Evolutionary conservation across 2,888 invertebrate genomes (phyloP).

Genomic region (Kryphioiulus occultus): DNA sequence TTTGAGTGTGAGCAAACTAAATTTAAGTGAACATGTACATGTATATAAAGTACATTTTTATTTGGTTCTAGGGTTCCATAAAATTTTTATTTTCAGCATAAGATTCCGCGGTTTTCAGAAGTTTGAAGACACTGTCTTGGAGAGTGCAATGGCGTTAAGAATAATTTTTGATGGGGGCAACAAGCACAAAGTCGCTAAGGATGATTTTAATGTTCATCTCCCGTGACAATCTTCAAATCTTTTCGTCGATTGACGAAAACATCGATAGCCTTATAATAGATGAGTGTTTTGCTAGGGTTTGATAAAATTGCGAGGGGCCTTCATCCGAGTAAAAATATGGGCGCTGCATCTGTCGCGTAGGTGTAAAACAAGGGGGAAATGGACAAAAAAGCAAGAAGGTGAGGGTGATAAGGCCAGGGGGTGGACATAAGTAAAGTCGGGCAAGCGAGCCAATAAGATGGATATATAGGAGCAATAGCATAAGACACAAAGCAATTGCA

Average conservation of each 20-base stretch:
- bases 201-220: neutral
- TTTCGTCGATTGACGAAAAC: too few species aligned
- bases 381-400: slow-evolving; percentile 12
- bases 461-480: slow-evolving; percentile 35
- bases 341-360: neutral
- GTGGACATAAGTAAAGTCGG: slow-evolving; percentile 32
- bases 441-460: slow-evolving; percentile 35
- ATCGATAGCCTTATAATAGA: neutral
- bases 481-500: slow-evolving; percentile 35
- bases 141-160: too few species aligned
- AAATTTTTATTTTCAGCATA: too few species aligned
- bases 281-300: neutral
- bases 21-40: too few species aligned
- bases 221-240: neutral
- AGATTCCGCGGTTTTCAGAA: too few species aligned
- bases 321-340: neutral
- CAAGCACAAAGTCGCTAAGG: neutral
- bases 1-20: too few species aligned
- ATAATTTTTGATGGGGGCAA: neutral
- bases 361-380: slow-evolving; percentile 39
- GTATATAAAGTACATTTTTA: too few species aligned
- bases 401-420: slow-evolving; percentile 35
- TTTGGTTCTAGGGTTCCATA: too few species aligned
- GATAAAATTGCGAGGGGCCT: neutral
- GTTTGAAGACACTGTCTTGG: too few species aligned